Evolutionary conservation across 2,888 invertebrate genomes (phyloP).

Genomic region (Tenthredo amoena): DNA sequence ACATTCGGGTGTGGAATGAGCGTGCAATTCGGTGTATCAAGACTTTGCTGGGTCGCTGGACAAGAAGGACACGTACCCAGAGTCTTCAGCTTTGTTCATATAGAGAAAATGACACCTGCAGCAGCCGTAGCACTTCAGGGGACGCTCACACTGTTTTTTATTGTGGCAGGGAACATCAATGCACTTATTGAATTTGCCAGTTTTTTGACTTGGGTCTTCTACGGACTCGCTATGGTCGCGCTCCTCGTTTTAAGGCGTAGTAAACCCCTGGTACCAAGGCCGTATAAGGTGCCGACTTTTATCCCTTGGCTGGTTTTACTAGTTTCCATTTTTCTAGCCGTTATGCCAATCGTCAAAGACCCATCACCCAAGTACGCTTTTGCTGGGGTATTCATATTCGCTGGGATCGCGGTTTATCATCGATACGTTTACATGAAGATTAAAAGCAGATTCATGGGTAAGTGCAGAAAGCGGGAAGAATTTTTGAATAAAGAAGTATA

Average conservation of each 20-base stretch:
- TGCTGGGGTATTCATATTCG: constrained; percentile 85
- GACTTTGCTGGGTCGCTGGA: constrained; percentile 91
- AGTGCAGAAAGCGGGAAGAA: constrained; percentile 68
- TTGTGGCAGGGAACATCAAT: constrained; percentile 86
- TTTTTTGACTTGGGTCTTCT: constrained; percentile 93
- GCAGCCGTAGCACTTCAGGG: constrained; percentile 91
- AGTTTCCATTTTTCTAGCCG: constrained; percentile 86
- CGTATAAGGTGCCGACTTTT: constrained; percentile 87
- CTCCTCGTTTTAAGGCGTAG: constrained; percentile 87
- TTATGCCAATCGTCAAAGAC: constrained; percentile 87
- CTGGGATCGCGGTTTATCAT: constrained; percentile 87
- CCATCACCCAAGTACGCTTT: constrained; percentile 89
- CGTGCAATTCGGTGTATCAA: constrained; percentile 86
- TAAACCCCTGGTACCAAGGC: constrained; percentile 84
- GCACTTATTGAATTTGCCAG: constrained; percentile 91
- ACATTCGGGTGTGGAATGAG: constrained; percentile 90
- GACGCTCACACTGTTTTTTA: constrained; percentile 85
- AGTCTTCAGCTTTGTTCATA: constrained; percentile 89
- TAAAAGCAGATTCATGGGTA: constrained; percentile 83
- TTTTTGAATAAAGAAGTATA: background rate
- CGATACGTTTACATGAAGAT: constrained; percentile 87
- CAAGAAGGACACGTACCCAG: constrained; percentile 90
- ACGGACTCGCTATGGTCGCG: constrained; percentile 90
- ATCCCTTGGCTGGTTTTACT: constrained; percentile 87
- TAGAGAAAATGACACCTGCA: constrained; percentile 87